These are phyloP conservation scores for Cydia pomonella DNA, from an alignment of 1,140 invertebrate species.

Conservation along the genomic window DNA sequence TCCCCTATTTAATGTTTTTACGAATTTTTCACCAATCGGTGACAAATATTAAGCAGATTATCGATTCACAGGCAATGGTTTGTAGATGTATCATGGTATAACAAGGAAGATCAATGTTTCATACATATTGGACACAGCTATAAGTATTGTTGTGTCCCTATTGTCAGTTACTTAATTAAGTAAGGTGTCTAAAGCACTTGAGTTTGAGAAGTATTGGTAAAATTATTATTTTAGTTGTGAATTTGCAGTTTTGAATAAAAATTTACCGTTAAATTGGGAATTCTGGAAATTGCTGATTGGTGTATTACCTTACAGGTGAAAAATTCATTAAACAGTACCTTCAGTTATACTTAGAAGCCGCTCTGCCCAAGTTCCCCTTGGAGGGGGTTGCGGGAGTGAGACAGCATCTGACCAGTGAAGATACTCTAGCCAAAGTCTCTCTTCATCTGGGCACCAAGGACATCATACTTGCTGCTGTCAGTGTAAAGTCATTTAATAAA, in stretches of 20 bases:
- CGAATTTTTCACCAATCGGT: background rate
- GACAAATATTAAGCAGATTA: no score
- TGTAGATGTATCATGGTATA: no score
- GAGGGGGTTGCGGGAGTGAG: constrained; percentile 84
- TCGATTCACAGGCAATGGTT: no score
- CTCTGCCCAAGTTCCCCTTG: constrained; percentile 87
- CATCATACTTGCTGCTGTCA: constrained; percentile 88
- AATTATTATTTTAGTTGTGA: no score
- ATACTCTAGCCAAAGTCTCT: constrained; percentile 86
- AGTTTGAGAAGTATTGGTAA: no score
- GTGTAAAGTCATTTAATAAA: constrained; percentile 48
- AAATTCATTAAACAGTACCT: constrained; percentile 73
- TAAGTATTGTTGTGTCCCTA: no score
- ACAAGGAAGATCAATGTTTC: no score
- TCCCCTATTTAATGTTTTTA: background rate
- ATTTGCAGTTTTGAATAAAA: no score
- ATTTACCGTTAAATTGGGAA: no score
- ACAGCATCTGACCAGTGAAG: constrained; percentile 85
- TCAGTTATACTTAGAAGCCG: constrained; percentile 79
- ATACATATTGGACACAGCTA: no score
- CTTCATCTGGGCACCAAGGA: constrained; percentile 90
- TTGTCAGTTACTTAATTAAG: no score
- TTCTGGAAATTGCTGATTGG: background rate
- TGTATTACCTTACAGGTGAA: constrained; percentile 59
- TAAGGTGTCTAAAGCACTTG: no score